phyloP scores from a whole-genome alignment of 2,797 vertebrate species.

The Danionella dracula region DNA sequence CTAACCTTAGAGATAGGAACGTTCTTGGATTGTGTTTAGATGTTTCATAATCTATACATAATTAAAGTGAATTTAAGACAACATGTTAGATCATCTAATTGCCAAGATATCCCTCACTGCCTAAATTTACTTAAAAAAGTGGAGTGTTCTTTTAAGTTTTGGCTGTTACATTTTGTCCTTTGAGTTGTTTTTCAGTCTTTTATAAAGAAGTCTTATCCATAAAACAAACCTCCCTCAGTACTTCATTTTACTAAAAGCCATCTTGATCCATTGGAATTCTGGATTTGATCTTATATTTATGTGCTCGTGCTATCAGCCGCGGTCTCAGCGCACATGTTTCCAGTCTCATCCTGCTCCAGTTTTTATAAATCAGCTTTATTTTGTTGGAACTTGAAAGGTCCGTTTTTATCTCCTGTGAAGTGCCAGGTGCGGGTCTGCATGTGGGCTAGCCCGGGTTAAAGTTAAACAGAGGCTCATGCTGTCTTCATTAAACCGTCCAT shows the following conservation, averaged over 20 bases:
- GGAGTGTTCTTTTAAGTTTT: no score
- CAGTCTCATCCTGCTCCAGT: not conserved
- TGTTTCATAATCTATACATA: no score
- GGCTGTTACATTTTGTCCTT: no score
- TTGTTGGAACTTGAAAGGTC: not conserved
- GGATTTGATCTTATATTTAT: not conserved
- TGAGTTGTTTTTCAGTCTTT: not conserved
- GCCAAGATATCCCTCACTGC: not conserved
- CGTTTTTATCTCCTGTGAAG: not conserved
- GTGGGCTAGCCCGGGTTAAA: not conserved
- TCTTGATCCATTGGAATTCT: not conserved
- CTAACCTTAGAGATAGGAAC: no score
- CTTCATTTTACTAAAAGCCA: conserved; percentile 8
- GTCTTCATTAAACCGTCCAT: conserved; percentile 8
- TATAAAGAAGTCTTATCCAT: not conserved
- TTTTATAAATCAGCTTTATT: not conserved
- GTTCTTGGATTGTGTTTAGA: no score
- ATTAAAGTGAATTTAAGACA: no score
- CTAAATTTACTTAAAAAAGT: no score
- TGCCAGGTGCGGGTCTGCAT: conserved; percentile 11
- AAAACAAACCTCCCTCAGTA: not conserved
- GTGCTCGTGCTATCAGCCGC: not conserved
- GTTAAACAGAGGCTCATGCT: not conserved
- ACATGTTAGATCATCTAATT: no score
- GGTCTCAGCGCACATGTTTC: not conserved